phyloP scores from a whole-genome alignment of 2,797 vertebrate genomes.

The Lepus oiostolus region DNA sequence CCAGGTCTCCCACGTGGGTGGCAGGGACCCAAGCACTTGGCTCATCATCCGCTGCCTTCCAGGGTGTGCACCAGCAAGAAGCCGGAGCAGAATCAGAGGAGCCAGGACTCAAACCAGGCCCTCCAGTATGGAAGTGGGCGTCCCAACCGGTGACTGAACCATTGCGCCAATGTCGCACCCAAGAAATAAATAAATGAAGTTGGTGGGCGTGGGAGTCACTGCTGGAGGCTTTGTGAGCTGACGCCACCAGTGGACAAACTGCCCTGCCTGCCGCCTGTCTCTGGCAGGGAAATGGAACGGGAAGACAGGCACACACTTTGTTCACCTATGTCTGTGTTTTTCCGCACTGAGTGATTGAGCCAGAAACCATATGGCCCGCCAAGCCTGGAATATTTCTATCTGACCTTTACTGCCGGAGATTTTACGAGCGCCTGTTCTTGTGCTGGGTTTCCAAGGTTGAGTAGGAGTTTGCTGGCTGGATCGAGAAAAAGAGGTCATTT shows the following conservation, averaged over 20 bases:
- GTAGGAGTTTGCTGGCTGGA: background rate
- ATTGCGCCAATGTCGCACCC: too few species aligned
- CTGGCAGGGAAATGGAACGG: background rate
- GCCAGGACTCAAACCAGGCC: too few species aligned
- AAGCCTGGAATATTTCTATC: background rate
- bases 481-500: background rate
- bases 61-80: too few species aligned
- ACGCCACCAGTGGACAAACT: background rate
- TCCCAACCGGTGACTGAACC: too few species aligned
- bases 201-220: background rate
- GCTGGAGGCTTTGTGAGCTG: background rate
- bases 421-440: background rate
- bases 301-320: background rate
- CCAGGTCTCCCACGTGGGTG: too few species aligned
- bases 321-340: background rate
- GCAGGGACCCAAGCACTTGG: too few species aligned
- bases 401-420: background rate
- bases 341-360: background rate
- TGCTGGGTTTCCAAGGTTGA: slow-evolving; percentile 42
- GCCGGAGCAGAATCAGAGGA: too few species aligned
- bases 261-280: background rate
- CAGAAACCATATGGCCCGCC: background rate
- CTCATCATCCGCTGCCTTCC: too few species aligned
- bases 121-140: too few species aligned
- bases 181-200: background rate